phyloP scores from a whole-genome alignment of 2,888 invertebrate genomes.

The Sinodicranocentrus sp. region DNA sequence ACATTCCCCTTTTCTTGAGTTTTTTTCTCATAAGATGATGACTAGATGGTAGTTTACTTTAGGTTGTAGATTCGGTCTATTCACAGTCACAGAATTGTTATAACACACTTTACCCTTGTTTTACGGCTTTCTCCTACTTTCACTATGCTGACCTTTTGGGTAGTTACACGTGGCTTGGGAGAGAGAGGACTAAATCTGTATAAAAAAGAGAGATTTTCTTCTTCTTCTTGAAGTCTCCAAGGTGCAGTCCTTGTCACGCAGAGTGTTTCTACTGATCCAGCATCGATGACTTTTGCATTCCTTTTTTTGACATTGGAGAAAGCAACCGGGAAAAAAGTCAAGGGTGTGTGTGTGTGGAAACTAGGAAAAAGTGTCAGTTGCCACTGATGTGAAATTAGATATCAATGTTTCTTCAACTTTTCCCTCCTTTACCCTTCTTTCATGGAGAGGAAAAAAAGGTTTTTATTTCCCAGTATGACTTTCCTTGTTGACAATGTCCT shows the following conservation, averaged over 20 bases:
- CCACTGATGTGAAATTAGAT: conserved; percentile 62
- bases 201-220: too few relatives aligned
- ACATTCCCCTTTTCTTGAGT: background rate
- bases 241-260: conserved; percentile 23
- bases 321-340: too few relatives aligned
- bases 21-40: too few relatives aligned
- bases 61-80: too few relatives aligned
- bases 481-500: conserved; percentile 39
- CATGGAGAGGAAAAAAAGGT: background rate
- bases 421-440: conserved; percentile 14
- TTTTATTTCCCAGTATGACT: conserved; percentile 8
- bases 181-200: too few relatives aligned
- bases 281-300: conserved; percentile 3
- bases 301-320: background rate
- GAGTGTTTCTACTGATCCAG: conserved; percentile 5
- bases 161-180: background rate
- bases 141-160: too few relatives aligned
- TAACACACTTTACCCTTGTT: too few relatives aligned
- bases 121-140: too few relatives aligned
- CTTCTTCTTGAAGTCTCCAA: conserved; percentile 24
- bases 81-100: too few relatives aligned
- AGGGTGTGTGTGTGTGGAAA: too few relatives aligned
- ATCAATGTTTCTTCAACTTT: conserved; percentile 41
- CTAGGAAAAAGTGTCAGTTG: conserved; percentile 54
- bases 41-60: too few relatives aligned